Evolutionary conservation across 2,113 vertebrate species (phyloP).

Genomic region (Panurus biarmicus): DNA sequence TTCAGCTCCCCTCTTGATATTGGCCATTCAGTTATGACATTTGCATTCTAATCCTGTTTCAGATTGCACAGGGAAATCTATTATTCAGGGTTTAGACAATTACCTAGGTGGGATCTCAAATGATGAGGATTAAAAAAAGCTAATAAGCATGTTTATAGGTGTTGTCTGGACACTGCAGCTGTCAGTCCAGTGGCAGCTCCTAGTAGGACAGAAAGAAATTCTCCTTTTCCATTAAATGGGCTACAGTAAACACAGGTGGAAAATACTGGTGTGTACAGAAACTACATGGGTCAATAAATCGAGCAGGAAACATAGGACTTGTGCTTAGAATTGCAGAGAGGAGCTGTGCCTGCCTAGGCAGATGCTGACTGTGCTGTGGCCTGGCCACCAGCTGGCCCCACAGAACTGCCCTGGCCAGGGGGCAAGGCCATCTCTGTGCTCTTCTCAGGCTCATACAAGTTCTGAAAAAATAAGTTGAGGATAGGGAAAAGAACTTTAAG

Average conservation of each 20-base stretch:
- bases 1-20: neutral
- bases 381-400: rapidly evolving
- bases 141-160: neutral
- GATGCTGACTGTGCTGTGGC: neutral
- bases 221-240: neutral
- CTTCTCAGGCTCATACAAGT: neutral
- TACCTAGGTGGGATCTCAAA: neutral
- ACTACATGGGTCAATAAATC: neutral
- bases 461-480: neutral
- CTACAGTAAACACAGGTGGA: neutral
- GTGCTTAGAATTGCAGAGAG: neutral
- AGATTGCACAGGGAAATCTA: neutral
- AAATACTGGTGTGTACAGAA: neutral
- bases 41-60: neutral
- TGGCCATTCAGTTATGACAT: neutral
- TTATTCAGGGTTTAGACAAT: neutral
- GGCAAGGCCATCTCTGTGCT: rapidly evolving
- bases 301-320: neutral
- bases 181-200: neutral
- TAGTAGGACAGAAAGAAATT: neutral
- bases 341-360: neutral
- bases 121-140: neutral
- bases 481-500: neutral
- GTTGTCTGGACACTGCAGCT: neutral
- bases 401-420: rapidly evolving